phyloP scores from a whole-genome alignment of 2,797 vertebrate genomes.

The Phoxinus dragarum region DNA sequence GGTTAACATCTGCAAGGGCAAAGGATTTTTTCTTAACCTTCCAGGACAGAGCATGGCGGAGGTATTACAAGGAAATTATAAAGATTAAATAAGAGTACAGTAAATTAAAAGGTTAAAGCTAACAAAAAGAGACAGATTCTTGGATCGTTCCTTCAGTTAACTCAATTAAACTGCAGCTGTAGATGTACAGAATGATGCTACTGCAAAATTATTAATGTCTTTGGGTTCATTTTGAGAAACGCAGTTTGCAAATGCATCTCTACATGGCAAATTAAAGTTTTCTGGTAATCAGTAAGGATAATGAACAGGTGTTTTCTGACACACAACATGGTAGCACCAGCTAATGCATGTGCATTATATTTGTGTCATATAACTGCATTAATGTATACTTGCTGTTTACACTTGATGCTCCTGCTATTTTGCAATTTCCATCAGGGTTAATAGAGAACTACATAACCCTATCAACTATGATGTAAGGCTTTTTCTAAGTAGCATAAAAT shows the following conservation, averaged over 20 bases:
- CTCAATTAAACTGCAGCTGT: background rate
- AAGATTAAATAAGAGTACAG: background rate
- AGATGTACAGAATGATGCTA: background rate
- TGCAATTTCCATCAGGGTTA: background rate
- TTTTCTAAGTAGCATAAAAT: background rate
- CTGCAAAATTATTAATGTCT: background rate
- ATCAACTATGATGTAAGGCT: background rate
- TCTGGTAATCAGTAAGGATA: too few species aligned
- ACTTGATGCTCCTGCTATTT: background rate
- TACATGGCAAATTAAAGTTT: background rate
- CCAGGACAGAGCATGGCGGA: background rate
- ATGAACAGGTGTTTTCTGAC: conserved; percentile 9
- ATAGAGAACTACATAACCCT: background rate
- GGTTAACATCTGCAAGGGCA: background rate
- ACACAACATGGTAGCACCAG: background rate
- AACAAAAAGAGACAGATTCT: background rate
- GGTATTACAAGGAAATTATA: background rate
- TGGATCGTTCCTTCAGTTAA: background rate
- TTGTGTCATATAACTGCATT: background rate
- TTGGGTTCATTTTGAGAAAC: background rate
- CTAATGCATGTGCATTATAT: background rate
- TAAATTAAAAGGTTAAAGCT: background rate
- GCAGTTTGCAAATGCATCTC: background rate
- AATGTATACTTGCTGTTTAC: background rate
- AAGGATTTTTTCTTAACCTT: background rate